These are phyloP conservation scores for Zenarchopterus dispar DNA, from an alignment of 2,797 vertebrate species.

Conservation along the genomic window DNA sequence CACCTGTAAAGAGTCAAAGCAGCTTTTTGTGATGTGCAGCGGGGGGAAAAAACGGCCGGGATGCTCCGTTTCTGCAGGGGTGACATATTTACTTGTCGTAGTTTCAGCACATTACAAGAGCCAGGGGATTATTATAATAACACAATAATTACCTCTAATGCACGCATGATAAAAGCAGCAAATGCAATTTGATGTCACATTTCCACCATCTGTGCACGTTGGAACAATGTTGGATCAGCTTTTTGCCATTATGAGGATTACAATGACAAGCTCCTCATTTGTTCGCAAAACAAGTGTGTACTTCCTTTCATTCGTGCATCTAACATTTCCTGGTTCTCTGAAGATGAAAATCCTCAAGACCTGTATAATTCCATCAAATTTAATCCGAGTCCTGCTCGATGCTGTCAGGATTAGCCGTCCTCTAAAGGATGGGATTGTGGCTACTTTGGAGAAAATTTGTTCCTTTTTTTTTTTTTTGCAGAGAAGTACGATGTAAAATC, in stretches of 20 bases:
- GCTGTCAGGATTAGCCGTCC: slow-evolving; percentile 38
- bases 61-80: slow-evolving; percentile 3
- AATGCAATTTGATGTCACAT: slow-evolving; percentile 33
- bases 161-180: slow-evolving; percentile 39
- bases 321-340: slow-evolving; percentile 2
- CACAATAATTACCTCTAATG: slow-evolving; percentile 54
- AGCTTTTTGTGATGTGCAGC: slow-evolving; percentile 41
- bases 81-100: slow-evolving; percentile 26
- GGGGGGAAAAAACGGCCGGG: slow-evolving; percentile 7
- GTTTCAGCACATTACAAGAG: slow-evolving; percentile 46
- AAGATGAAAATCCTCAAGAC: slow-evolving; percentile 44
- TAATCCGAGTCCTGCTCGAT: slow-evolving; percentile 40
- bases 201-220: slow-evolving; percentile 21
- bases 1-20: slow-evolving; percentile 49
- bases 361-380: slow-evolving; percentile 34
- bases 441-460: slow-evolving; percentile 55
- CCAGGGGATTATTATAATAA: slow-evolving; percentile 35
- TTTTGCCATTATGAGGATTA: neutral
- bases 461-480: slow-evolving; percentile 41
- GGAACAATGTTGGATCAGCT: slow-evolving; percentile 5
- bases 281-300: neutral
- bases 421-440: slow-evolving; percentile 74
- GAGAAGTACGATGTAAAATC: slow-evolving; percentile 24
- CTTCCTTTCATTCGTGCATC: neutral
- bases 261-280: neutral